Evolutionary conservation across 2,888 invertebrate genomes (phyloP), one percentile per base, ranked within the genome.

Genomic region (Microlaimidae sp.): DNA sequence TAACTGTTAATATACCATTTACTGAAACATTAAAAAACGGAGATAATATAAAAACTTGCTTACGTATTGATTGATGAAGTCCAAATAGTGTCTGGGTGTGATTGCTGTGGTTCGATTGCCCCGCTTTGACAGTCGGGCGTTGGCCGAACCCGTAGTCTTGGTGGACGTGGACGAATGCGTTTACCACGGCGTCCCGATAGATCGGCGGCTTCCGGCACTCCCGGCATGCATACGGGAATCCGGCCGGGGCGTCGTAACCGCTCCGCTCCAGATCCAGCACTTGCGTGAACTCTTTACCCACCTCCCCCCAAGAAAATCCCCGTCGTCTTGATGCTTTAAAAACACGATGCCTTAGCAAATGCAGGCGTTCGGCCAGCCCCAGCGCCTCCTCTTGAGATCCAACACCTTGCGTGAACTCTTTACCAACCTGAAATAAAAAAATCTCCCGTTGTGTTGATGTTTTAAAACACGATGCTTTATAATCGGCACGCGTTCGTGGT

Each of bases 31-130:
- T n/a, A n/a, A n/a, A n/a, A 10, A 17, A 55, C 5, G 4, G 19
- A 27, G 27, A 53, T 4, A 4, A 13, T 19, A 5, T 28, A 21
- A 13, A 48, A 3, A 47, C 4, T 4, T 3, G 2, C 73, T 70
- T 63, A 75, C 95, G 77, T 93, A 95, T 75, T 99, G 97, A 72
- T 92, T 87, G 69, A 99, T 99, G 70, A 97, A 97, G 75, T 99
- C 97, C 54, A 99, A 76, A 74, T 92, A 99, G 74, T 97, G 95
- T 74, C 85, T 78, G 3, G 97, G 97, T 10, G 97, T 97, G 58
- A 97, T 90, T 21, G 93, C 88, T 84, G 90, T 93, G n/a, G 89
- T 90, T 57, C 92, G 79, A 59, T 87, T 85, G 40, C 93, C 93
- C 47, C 92, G 78, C 73, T 38, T 38, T 38, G 10, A n/a, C 38